Evolutionary conservation across 2,797 vertebrate species (phyloP).

Genomic region (Alcedo atthis): DNA sequence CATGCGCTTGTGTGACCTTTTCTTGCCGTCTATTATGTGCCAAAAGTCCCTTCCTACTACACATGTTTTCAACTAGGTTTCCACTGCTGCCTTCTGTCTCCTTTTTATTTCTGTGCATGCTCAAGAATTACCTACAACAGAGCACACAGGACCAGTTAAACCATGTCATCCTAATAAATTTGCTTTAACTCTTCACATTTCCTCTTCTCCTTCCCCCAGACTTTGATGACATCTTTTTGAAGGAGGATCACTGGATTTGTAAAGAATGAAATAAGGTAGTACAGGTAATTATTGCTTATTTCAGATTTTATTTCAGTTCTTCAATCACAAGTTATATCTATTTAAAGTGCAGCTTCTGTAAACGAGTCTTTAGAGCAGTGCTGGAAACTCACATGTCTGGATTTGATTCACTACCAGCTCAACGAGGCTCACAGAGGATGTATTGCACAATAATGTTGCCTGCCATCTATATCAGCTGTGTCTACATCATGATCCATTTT

Average conservation of each 20-base stretch:
- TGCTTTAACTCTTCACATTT: neutral
- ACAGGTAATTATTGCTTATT: neutral
- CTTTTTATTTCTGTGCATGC: neutral
- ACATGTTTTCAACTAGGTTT: slow-evolving; percentile 22
- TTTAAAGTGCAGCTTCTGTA: neutral
- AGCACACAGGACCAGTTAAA: neutral
- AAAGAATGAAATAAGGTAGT: neutral
- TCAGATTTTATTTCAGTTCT: neutral
- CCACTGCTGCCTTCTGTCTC: neutral
- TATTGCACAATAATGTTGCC: neutral
- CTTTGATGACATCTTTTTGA: neutral
- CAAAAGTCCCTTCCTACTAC: slow-evolving; percentile 37
- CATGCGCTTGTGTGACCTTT: slow-evolving; percentile 53
- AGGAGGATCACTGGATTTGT: neutral
- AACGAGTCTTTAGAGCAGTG: neutral
- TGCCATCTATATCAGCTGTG: rapidly evolving
- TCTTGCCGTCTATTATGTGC: neutral
- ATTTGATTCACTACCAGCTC: neutral
- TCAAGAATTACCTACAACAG: neutral
- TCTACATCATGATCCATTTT: neutral
- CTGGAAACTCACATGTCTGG: neutral
- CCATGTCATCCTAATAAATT: neutral
- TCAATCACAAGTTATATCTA: neutral
- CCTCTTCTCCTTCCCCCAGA: neutral
- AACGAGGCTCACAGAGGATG: neutral